Evolutionary conservation across 2,113 vertebrate species (phyloP), one percentile per base, ranked within the genome.

Genomic region (Tylochromis polylepis): DNA sequence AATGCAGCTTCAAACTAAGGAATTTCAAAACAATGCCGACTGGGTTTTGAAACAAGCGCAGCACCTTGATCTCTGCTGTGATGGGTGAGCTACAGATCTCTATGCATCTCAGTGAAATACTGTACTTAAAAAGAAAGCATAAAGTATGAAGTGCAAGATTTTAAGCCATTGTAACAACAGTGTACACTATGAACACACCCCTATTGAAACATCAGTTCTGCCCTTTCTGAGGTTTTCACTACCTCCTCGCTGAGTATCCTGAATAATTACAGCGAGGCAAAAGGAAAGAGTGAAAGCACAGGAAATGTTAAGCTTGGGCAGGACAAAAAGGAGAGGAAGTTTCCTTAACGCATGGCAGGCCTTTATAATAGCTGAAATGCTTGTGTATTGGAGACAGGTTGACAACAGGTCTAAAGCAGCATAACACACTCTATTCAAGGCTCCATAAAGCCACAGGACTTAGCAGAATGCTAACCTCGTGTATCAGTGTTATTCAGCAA

Each of bases 231-330:
- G 34, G 29, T 51, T 83, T 51, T 15, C 11, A 60, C 49, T 24
- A 38, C 55, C 82, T 81, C 72, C 81, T 85, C 59, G 65, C 78
- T 14, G 77, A 81, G 79, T 59, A 82, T 86, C 87, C 85, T 43
- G 81, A 94, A 92, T 86, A 83, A 93, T 90, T 67, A 91, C 84
- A 90, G 91, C 56, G 15, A 84, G 65, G 82, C 83, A 67, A 91
- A 93, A 79, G 86, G 88, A 92, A 91, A 87, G 87, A 91, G 94
- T 87, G 88, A 94, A 92, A 94, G 92, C 84, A 90, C 89, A 92
- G 93, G 94, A 95, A 94, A 91, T 86, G 91, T 86, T 85, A 77
- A 83, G 89, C 91, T 15, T 53, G 65, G 93, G 88, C 87, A 90
- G 87, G 81, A 92, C 85, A 93, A 84, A 83, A 83, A 82, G 41